Evolutionary conservation across 2,888 invertebrate genomes (phyloP), one percentile per base, ranked within the genome.

Genomic region (Oscheius myriophilus): DNA sequence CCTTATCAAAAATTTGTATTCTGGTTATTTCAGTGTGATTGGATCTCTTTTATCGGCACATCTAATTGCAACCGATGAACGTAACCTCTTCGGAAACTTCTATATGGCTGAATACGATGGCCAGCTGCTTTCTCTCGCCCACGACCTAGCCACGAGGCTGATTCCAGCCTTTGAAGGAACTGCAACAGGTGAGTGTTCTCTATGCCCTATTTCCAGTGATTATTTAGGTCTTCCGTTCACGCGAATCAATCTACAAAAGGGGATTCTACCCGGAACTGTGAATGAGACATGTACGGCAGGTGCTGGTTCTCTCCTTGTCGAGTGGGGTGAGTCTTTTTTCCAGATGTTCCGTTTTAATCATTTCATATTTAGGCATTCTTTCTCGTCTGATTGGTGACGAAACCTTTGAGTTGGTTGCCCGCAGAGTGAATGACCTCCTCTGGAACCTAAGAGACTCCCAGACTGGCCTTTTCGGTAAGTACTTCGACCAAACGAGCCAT

Each of bases 201-300:
- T 3, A 18, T 46, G 3, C n/a, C 18, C 16, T 4, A 11, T 4
- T 33, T 53, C 14, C 25, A 2, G 46, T 61, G 11, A 16, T 61
- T 23, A 12, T 51, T 23, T 43, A 83, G 82, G 82, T 2, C 71
- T 86, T 14, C 86, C 86, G 2, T 86, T 73, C 69, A 81, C 87
- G 0, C 79, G 90, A 88, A 89, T 91, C 2, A 90, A 91, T 82
- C 83, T 91, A 54, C 85, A 87, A 43, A 84, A 87, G 46, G 89
- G 89, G 0, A 89, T 90, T 2, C 89, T 90, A 1, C 79, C 82
- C 2, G 87, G 89, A 70, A 88, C 89, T 51, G 86, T 88, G 1
- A 90, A 90, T 64, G 90, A 90, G 76, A 91, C 91, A 0, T 91
- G 91, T 81, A 90, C 90, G 12, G 89, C 91, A 23, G 91, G 91